Conservation (phyloP, 2,888 invertebrate species). For the Hydraecia micacea region DNA sequence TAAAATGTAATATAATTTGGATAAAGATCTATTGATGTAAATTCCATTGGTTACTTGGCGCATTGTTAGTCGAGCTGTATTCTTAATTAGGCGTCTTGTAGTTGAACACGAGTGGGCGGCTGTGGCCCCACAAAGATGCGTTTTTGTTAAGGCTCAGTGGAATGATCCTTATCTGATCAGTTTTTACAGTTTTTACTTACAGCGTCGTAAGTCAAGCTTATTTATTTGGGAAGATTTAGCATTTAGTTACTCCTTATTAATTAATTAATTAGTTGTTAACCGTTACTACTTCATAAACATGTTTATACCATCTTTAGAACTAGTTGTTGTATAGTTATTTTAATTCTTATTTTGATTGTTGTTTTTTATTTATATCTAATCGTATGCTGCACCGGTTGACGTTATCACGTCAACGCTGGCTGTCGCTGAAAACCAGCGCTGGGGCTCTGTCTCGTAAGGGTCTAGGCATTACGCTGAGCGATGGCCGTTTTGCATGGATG, state of each 20-base stretch:
- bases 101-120: slow-evolving; percentile 77
- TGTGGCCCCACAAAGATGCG: slow-evolving; percentile 74
- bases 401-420: too few relatives aligned
- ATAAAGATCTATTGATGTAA: slow-evolving; percentile 62
- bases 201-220: neutral
- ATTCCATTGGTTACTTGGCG: slow-evolving; percentile 55
- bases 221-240: neutral
- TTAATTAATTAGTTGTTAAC: neutral
- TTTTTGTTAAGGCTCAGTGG: slow-evolving; percentile 56
- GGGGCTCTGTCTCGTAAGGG: too few relatives aligned
- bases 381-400: too few relatives aligned
- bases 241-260: neutral
- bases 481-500: too few relatives aligned
- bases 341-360: too few relatives aligned
- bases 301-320: too few relatives aligned
- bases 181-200: slow-evolving; percentile 12
- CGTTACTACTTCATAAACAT: neutral
- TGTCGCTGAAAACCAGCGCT: too few relatives aligned
- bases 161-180: slow-evolving; percentile 8
- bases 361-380: too few relatives aligned
- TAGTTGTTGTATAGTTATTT: too few relatives aligned
- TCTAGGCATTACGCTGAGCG: too few relatives aligned
- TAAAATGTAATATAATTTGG: slow-evolving; percentile 25
- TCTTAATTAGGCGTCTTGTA: slow-evolving; percentile 73
- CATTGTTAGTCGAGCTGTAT: slow-evolving; percentile 59